Conservation (phyloP, 2,888 invertebrate genomes). For the Pollenia amentaria region DNA sequence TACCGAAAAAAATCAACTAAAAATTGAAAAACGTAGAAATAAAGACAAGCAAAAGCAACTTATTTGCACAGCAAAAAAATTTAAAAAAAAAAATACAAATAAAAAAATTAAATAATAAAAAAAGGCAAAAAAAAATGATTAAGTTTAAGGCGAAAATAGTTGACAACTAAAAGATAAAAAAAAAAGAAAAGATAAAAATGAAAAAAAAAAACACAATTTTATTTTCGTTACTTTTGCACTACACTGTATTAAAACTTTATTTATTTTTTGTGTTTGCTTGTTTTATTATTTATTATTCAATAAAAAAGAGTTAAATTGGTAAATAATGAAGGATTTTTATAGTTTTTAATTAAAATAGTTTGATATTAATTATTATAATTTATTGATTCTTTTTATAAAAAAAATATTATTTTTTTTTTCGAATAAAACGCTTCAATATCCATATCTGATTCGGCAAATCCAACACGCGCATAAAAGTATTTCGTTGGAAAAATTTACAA, state of each 20-base stretch:
- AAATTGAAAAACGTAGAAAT: slow-evolving; percentile 36
- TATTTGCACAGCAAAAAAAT: slow-evolving; percentile 64
- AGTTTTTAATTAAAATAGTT: background rate
- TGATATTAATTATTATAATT: too few species aligned
- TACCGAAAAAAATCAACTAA: slow-evolving; percentile 64
- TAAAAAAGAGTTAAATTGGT: too few species aligned
- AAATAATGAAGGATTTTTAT: background rate
- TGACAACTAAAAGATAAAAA: slow-evolving; percentile 53
- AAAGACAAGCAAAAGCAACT: slow-evolving; percentile 51
- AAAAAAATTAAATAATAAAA: slow-evolving; percentile 63
- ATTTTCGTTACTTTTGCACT: slow-evolving; percentile 28
- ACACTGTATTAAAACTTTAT: slow-evolving; percentile 34
- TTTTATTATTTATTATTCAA: too few species aligned
- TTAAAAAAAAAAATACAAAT: slow-evolving; percentile 41
- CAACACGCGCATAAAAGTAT: slow-evolving; percentile 20
- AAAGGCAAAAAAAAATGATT: slow-evolving; percentile 29
- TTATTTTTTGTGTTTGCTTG: background rate
- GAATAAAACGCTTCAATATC: slow-evolving; percentile 24
- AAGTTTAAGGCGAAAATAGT: slow-evolving; percentile 59
- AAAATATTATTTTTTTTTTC: slow-evolving; percentile 6
- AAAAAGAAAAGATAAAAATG: slow-evolving; percentile 26
- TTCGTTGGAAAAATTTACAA: background rate
- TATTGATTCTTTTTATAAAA: background rate
- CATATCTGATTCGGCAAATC: background rate
- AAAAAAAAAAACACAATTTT: slow-evolving; percentile 25